phyloP scores from a whole-genome alignment of 2,113 vertebrate genomes.

The Rousettus leschenaultii region DNA sequence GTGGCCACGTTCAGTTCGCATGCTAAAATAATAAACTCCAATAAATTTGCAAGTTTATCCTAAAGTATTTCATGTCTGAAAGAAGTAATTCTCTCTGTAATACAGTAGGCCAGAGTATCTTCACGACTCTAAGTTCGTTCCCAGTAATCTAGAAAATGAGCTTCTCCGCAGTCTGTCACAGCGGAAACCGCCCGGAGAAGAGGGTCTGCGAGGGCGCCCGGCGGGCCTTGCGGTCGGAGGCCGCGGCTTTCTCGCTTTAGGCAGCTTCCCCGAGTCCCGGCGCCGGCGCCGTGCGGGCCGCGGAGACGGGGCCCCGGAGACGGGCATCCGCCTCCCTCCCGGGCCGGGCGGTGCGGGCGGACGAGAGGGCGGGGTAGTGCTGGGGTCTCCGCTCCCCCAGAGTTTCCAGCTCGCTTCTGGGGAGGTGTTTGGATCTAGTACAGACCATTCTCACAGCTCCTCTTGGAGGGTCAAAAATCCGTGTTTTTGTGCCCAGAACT shows the following conservation, averaged over 20 bases:
- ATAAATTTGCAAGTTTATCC: constrained; percentile 10
- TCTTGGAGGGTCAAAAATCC: neutral
- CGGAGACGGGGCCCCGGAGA: too few species aligned
- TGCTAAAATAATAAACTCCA: constrained; percentile 9
- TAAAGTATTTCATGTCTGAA: constrained; percentile 44
- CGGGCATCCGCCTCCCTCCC: too few species aligned
- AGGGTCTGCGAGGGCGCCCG: neutral
- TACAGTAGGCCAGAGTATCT: neutral
- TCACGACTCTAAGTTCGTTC: constrained; percentile 1
- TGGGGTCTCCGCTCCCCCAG: too few species aligned
- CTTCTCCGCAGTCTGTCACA: neutral
- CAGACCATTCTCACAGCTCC: neutral
- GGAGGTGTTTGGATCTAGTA: neutral
- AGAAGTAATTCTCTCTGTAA: constrained; percentile 31
- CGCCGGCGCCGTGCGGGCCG: too few species aligned
- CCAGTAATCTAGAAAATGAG: neutral
- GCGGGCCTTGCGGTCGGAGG: neutral
- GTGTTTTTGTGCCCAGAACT: rapidly evolving
- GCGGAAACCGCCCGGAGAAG: neutral
- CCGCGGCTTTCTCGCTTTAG: constrained; percentile 1
- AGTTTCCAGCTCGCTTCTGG: neutral
- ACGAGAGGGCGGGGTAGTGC: too few species aligned
- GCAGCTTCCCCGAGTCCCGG: too few species aligned
- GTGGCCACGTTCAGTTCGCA: neutral
- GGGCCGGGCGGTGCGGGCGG: too few species aligned